Conservation (phyloP, 92 coral and sea anemone species). For the Porites cylindrica region DNA sequence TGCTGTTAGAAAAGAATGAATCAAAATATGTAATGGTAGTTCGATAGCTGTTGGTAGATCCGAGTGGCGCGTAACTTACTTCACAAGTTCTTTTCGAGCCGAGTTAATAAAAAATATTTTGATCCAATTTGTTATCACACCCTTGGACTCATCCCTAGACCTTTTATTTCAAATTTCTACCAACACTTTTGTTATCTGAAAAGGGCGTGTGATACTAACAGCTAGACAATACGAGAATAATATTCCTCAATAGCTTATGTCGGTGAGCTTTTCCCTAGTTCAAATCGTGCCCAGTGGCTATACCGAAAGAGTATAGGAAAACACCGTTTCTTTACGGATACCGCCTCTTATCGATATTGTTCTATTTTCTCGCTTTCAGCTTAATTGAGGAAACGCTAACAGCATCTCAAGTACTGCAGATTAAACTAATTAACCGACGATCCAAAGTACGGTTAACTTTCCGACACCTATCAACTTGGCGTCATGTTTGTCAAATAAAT, state of each 20-base stretch:
- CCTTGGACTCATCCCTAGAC: too few relatives aligned
- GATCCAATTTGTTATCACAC: too few relatives aligned
- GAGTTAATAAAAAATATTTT: too few relatives aligned
- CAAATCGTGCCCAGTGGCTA: neutral
- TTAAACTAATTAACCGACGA: neutral
- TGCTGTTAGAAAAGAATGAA: too few relatives aligned
- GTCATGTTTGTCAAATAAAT: slow-evolving; percentile 3
- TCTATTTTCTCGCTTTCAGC: slow-evolving; percentile 18
- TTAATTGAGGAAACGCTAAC: slow-evolving; percentile 10
- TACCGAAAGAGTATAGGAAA: neutral
- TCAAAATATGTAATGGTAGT: too few relatives aligned
- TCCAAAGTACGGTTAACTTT: neutral
- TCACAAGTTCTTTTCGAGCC: too few relatives aligned
- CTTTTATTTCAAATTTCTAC: too few relatives aligned
- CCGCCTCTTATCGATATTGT: slow-evolving; percentile 4
- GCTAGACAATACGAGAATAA: too few relatives aligned
- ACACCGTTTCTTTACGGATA: neutral
- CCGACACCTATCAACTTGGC: slow-evolving; percentile 26
- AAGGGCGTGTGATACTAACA: too few relatives aligned
- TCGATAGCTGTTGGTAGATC: too few relatives aligned
- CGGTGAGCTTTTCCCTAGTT: neutral
- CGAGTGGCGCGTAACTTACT: too few relatives aligned
- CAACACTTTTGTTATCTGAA: too few relatives aligned
- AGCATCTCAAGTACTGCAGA: neutral
- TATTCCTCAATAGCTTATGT: neutral